Conservation (phyloP, 2,113 vertebrate genomes). For the Platysteira castanea region DNA sequence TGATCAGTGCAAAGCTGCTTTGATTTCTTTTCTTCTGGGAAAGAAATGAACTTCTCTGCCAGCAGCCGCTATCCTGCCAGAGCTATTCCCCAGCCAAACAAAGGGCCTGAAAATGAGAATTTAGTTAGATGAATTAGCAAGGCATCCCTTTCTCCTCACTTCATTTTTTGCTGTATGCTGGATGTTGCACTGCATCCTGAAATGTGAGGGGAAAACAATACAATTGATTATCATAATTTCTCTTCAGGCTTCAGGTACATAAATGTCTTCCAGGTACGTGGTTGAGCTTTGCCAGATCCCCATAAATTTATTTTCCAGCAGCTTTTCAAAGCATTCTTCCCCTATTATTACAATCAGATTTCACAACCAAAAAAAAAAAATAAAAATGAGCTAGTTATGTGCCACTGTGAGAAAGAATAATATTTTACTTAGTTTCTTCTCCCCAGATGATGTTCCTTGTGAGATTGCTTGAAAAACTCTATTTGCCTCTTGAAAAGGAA, state of each 20-base stretch:
- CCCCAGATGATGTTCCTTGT: background rate
- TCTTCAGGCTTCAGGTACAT: background rate
- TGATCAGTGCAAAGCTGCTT: constrained; percentile 53
- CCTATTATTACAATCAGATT: background rate
- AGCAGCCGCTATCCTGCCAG: constrained; percentile 23
- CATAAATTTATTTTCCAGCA: background rate
- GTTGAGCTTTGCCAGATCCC: background rate
- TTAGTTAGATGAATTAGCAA: constrained; percentile 41
- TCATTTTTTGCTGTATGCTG: background rate
- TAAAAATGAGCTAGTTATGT: background rate
- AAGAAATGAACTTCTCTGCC: constrained; percentile 52
- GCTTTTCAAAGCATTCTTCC: background rate
- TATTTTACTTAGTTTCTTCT: background rate
- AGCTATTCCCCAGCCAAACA: constrained; percentile 31
- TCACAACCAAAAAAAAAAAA: background rate
- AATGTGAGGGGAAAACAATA: background rate
- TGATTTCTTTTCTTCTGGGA: constrained; percentile 63
- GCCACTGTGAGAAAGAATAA: background rate
- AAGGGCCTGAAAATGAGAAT: constrained; percentile 35
- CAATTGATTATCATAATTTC: background rate
- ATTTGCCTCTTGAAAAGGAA: background rate
- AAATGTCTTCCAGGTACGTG: background rate
- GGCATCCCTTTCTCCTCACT: background rate
- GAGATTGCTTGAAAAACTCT: background rate
- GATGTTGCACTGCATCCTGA: background rate